Evolutionary conservation across 1,140 invertebrate species (phyloP), one percentile per base, ranked within the genome.

Genomic region (Orussus abietinus): DNA sequence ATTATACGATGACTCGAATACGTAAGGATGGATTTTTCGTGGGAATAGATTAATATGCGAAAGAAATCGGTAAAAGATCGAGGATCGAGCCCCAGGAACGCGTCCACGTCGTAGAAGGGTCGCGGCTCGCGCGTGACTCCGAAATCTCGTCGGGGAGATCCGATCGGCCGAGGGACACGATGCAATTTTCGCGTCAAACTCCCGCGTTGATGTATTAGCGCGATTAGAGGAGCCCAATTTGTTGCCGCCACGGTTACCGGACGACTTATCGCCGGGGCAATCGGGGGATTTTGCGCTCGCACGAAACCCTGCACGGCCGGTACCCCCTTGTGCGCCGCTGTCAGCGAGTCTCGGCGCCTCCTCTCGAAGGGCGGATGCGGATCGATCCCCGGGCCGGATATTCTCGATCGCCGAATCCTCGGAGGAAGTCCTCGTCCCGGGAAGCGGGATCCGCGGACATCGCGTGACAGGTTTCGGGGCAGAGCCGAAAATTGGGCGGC

Each of bases 171-270:
- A 53, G 51, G 49, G 53, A 53, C 55, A 44, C 51, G 38, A 42
- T 31, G 55, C 51, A 61, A 61, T 59, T 61, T 61, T 44, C 52
- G 53, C 48, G 56, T 61, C 58, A 57, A 55, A 59, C 47, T 38
- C 14, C 32, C 46, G 49, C 40, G 42, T 56, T 55, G 61, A 60
- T 64, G 55, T 47, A 59, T 58, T 50, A 42, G 47, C 44, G 38
- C 57, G 59, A 64, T 60, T 60, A 62, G 47, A 39, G 52, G 41
- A 43, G 46, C 49, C 52, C 59, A 60, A 64, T 62, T 63, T 59
- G 51, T 56, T 49, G 48, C 43, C 37, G 42, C 48, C 44, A 50
- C 11, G 51, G 52, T 54, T 56, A 51, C 31, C 45, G 20, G 45
- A 12, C 14, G 21, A 49, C 38, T 48, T 45, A 49, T 50, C 42